Evolutionary conservation across 2,113 vertebrate species (phyloP), one percentile per base, ranked within the genome.

Genomic region (Toxotes chatareus): DNA sequence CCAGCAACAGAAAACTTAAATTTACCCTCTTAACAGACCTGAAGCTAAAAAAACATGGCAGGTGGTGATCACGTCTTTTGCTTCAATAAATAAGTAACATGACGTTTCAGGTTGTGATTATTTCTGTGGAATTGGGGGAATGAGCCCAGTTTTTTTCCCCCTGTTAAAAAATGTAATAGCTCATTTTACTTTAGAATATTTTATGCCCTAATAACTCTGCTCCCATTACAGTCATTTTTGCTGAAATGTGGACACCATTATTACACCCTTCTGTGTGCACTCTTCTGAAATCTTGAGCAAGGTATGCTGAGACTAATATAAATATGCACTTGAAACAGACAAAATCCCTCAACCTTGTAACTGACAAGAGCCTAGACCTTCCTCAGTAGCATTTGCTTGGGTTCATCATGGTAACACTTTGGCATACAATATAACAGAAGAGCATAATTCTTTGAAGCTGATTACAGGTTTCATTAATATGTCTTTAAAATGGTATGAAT

Each of bases 61-160:
- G 82, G 76, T 83, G 59, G 73, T 27, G 60, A 79, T 67, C 53
- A 19, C 31, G 13, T 66, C 23, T 70, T 83, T 77, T 84, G 56
- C 72, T 64, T 64, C 68, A 69, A 61, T 86, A 44, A 83, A 85
- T 85, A 76, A 82, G 40, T 61, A 67, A 88, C 81, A 40, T 80
- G 84, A 83, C 59, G 63, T 79, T 77, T 87, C 76, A 71, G 27
- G 34, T 73, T 75, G 75, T 47, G 32, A 27, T 36, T 69, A 51
- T 64, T 74, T 55, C 74, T 86, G 55, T 65, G 11, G 9, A 19
- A 64, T 36, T 61, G 5, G 6, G 31, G 53, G 62, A 79, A 82
- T 53, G 0, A 51, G 3, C 44, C 1, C n/a, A 31, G 13, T 53
- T 32, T 21, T 44, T 44, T 19, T 34, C 27, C 8, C 1, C 23